Evolutionary conservation across 2,888 invertebrate species (phyloP).

Genomic region (Agrochola lota): DNA sequence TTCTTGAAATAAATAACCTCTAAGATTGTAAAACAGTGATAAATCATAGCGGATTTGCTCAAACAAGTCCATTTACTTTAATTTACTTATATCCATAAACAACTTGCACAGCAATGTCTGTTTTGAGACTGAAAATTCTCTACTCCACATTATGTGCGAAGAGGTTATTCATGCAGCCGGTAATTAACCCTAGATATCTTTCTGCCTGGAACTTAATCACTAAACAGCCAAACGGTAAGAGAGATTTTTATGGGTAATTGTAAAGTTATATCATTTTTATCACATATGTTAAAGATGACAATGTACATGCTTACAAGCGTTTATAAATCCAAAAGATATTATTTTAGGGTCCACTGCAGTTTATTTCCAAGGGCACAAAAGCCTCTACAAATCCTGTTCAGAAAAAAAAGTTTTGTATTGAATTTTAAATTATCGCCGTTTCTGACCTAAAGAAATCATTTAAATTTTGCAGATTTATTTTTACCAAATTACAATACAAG

Average conservation of each 20-base stretch:
- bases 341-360: not conserved
- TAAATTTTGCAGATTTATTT: slow-evolving; percentile 47
- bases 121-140: slow-evolving; percentile 78
- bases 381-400: not conserved
- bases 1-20: not conserved
- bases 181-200: slow-evolving; percentile 72
- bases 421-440: not conserved
- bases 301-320: too few species aligned
- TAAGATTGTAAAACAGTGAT: not conserved
- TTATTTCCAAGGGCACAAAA: not conserved
- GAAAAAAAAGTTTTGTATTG: too few species aligned
- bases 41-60: not conserved
- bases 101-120: slow-evolving; percentile 75
- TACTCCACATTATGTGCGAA: slow-evolving; percentile 71
- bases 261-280: not conserved
- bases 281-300: too few species aligned
- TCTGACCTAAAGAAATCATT: not conserved
- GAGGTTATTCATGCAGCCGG: slow-evolving; percentile 78
- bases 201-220: slow-evolving; percentile 62
- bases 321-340: not conserved
- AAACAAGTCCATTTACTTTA: not conserved
- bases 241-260: not conserved
- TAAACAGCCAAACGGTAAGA: slow-evolving; percentile 65
- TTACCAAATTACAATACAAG: slow-evolving; percentile 43
- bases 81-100: not conserved